Base-by-base conservation (phyloP, 1,140 invertebrate species). In the Eumaeus atala region DNA sequence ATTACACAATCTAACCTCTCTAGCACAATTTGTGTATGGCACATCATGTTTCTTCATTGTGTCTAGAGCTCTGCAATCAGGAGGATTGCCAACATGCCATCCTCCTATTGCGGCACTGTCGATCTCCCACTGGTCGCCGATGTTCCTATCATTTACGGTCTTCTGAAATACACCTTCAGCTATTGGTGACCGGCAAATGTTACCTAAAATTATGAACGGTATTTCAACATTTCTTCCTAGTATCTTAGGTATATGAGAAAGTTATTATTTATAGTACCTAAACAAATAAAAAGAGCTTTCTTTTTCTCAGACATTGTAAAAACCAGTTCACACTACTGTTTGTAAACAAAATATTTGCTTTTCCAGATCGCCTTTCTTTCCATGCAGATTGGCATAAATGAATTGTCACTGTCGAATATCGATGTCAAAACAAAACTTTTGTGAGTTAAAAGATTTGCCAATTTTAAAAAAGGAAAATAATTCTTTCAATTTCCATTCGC, bases 141-240 rank as follows among this genome's bases (percentile, higher is more conserved):
- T 64, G 38, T 90, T 89, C 56, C 88, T 80, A 68, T 95, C 90
- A 65, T 90, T 90, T 8, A 95, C 86, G 9, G 91, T 76, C 61
- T 96, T 90, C 28, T 89, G 79, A 87, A 98, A 97, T 0, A 98
- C 94, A 8, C 95, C 95, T 84, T 97, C 96, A 14, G 96, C 96
- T 61, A 97, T 97, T 6, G 97, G 96, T 10, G 96, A 98, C n/a
- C 97, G 91, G 79, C 96, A 98, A 64, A 97, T 98, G 72, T 98
- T 98, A 11, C 96, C 96, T 90, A 59, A 71, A 79, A 81, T 55
- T 54, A 50, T 58, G 38, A 37, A 60, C n/a, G 9, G 28, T 40
- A 51, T 47, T 58, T n/a, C 35, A 37, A 28, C 6, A 28, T 28
- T 28, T 28, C 6, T 2, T 28, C 6, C 21, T 28, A 28, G 2